Percentiles rank a stretch among this genome's conserved stretches.
phyloP scores from a whole-genome alignment of 92 coral and sea anemone genomes.

The Porites divaricata region DNA sequence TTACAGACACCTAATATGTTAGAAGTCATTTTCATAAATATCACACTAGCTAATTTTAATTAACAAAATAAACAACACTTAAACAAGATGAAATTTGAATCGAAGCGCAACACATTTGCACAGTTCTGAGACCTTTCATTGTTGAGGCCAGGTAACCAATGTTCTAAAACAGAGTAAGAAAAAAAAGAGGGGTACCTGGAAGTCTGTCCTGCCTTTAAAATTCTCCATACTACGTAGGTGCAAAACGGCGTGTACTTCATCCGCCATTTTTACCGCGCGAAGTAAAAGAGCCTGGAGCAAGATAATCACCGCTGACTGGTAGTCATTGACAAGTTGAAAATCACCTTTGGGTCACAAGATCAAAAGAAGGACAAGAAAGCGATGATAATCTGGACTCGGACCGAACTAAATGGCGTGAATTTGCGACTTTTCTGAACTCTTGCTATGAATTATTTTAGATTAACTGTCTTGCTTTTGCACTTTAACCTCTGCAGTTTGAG shows the following conservation, averaged over 20 bases:
- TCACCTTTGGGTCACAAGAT: no score
- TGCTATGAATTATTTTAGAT: conserved; percentile 13
- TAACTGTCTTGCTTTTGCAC: background rate
- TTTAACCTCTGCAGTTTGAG: background rate
- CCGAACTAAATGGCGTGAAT: conserved; percentile 11
- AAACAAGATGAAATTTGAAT: no score
- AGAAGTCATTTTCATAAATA: no score
- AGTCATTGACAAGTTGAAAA: conserved; percentile 1
- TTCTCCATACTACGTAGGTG: background rate
- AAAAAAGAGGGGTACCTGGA: conserved; percentile 12
- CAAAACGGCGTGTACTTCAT: background rate
- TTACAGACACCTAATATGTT: no score
- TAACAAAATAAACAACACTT: no score
- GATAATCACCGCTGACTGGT: conserved; percentile 13
- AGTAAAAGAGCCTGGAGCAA: background rate
- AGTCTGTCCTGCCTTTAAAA: conserved; percentile 21
- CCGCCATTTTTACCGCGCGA: conserved; percentile 36
- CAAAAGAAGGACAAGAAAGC: no score
- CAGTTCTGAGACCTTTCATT: background rate
- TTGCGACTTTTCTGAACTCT: background rate
- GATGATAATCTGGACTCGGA: background rate
- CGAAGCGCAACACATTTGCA: background rate
- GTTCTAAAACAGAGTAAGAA: background rate
- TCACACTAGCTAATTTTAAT: no score
- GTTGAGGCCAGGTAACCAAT: background rate